These are phyloP conservation scores for Pyrocoelia pectoralis DNA, from an alignment of 2,888 invertebrate species.

Conservation along the genomic window DNA sequence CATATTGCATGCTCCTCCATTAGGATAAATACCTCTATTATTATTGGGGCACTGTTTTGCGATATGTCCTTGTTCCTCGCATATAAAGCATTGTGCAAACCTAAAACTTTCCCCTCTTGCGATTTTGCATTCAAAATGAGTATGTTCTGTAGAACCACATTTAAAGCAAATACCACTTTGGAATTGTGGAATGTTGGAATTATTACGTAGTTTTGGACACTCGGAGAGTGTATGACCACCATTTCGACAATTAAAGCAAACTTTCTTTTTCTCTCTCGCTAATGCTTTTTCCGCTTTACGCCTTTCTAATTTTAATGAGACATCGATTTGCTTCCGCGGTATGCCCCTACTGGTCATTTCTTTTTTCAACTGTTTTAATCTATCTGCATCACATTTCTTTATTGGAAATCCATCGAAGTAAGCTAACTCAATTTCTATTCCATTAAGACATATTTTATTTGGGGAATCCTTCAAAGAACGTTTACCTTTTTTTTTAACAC, in stretches of 20 bases:
- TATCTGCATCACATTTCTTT: constrained; percentile 73
- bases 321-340: constrained; percentile 71
- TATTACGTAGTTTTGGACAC: constrained; percentile 74
- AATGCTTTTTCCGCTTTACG: constrained; percentile 77
- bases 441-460: constrained; percentile 68
- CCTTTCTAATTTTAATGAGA: constrained; percentile 73
- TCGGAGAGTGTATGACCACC: constrained; percentile 83
- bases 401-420: constrained; percentile 77
- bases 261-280: constrained; percentile 71
- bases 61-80: constrained; percentile 87
- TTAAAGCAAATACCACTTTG: constrained; percentile 83
- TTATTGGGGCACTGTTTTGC: constrained; percentile 89
- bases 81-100: constrained; percentile 89
- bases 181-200: constrained; percentile 59
- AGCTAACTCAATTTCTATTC: constrained; percentile 68
- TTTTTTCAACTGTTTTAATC: constrained; percentile 68
- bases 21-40: constrained; percentile 85
- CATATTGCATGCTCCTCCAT: constrained; percentile 81
- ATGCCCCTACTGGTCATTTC: constrained; percentile 73
- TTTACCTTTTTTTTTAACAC: constrained; percentile 25
- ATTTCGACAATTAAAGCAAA: constrained; percentile 82
- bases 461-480: background rate
- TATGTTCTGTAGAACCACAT: constrained; percentile 90
- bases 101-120: constrained; percentile 72
- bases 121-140: constrained; percentile 76